These are phyloP conservation scores for Cervus canadensis DNA, from an alignment of 2,113 vertebrate genomes.

Conservation along the genomic window DNA sequence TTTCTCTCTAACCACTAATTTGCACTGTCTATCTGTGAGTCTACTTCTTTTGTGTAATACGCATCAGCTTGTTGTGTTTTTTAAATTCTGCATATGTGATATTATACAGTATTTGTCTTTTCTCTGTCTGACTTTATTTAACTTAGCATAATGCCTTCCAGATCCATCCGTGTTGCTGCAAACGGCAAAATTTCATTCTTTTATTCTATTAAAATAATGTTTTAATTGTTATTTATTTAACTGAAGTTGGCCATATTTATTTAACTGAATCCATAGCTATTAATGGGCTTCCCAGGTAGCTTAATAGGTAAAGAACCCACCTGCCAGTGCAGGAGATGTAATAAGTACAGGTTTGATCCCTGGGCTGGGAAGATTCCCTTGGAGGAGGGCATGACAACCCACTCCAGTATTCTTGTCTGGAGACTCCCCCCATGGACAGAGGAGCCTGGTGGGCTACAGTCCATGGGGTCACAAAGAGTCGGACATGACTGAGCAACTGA, in stretches of 20 bases:
- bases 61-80: not conserved
- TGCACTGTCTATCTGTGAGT: not conserved
- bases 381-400: not conserved
- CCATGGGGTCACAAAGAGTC: not conserved
- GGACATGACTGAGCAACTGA: not conserved
- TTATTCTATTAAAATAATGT: not conserved
- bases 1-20: not conserved
- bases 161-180: not conserved
- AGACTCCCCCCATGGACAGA: not conserved
- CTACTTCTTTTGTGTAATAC: not conserved
- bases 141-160: not conserved
- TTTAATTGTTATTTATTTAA: not conserved
- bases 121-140: not conserved
- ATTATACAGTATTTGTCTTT: not conserved
- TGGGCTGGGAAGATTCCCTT: not conserved
- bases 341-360: not conserved
- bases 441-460: not conserved
- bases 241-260: not conserved
- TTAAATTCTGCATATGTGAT: not conserved
- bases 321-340: not conserved
- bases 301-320: not conserved
- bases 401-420: not conserved
- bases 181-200: not conserved
- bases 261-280: not conserved
- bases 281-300: not conserved